phyloP scores from a whole-genome alignment of 2,113 vertebrate genomes.

The Paramisgurnus dabryanus region DNA sequence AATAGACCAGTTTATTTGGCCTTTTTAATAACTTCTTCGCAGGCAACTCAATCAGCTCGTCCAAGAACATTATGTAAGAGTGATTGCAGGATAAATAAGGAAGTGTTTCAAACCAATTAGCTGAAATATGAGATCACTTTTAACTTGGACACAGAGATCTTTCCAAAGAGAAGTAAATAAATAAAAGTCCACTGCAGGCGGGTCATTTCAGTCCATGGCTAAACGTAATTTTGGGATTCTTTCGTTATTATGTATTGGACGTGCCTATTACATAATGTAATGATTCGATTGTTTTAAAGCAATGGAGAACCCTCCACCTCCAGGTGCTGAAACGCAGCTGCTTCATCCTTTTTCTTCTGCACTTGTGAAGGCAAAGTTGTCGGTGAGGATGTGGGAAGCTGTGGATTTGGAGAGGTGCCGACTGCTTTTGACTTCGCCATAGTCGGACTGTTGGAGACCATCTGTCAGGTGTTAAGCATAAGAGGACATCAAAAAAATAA shows the following conservation, averaged over 20 bases:
- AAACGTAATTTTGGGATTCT: slow-evolving; percentile 25
- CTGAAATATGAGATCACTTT: slow-evolving; percentile 17
- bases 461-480: slow-evolving; percentile 65
- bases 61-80: not conserved
- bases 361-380: slow-evolving; percentile 1
- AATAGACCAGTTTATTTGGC: not conserved
- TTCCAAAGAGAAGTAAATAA: not conserved
- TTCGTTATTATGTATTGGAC: slow-evolving; percentile 1
- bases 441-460: slow-evolving; percentile 74
- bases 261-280: not conserved
- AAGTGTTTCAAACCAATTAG: slow-evolving; percentile 1
- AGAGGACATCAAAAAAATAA: not conserved
- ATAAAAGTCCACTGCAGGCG: not conserved
- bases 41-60: not conserved
- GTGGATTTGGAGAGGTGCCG: slow-evolving; percentile 55
- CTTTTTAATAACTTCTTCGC: not conserved
- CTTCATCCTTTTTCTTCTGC: slow-evolving; percentile 66
- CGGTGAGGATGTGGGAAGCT: slow-evolving; percentile 40
- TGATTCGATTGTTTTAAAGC: not conserved
- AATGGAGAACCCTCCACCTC: slow-evolving; percentile 69
- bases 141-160: not conserved
- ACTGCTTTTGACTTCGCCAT: slow-evolving; percentile 61
- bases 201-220: not conserved
- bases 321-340: slow-evolving; percentile 73
- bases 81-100: slow-evolving; percentile 12